Evolutionary conservation across 2,113 vertebrate genomes (phyloP).

Genomic region (Pterocles burchelli): DNA sequence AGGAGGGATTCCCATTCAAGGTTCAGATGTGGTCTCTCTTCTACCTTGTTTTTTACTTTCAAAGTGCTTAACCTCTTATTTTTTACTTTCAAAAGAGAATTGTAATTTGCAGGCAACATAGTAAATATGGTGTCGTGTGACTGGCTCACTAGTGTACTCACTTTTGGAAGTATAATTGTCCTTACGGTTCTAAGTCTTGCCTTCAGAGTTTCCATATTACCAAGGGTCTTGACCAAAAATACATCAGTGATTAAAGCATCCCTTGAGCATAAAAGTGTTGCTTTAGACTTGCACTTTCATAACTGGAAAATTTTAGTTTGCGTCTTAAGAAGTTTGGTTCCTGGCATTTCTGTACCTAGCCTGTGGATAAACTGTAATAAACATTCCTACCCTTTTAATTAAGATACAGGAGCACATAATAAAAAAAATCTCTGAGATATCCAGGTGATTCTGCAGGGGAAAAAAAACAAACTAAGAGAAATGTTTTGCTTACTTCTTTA

Average conservation of each 20-base stretch:
- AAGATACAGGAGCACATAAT: neutral
- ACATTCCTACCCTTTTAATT: neutral
- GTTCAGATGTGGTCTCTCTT: neutral
- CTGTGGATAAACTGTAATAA: neutral
- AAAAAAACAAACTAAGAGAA: neutral
- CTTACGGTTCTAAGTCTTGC: neutral
- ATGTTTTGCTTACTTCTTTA: neutral
- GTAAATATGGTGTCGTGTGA: neutral
- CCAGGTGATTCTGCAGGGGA: neutral
- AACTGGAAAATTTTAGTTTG: neutral
- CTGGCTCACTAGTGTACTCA: neutral
- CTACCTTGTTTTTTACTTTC: neutral
- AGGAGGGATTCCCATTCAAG: neutral
- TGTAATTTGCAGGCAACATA: neutral
- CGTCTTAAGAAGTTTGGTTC: neutral
- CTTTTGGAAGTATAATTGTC: neutral
- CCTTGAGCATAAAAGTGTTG: neutral
- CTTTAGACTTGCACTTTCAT: neutral
- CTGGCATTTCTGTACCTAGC: neutral
- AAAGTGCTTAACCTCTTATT: neutral
- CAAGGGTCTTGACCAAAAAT: neutral
- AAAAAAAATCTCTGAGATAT: neutral
- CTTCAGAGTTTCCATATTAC: neutral
- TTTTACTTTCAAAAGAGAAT: neutral
- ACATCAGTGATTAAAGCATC: neutral